Evolutionary conservation across 2,113 vertebrate genomes (phyloP).

Genomic region (Heteronetta atricapilla): DNA sequence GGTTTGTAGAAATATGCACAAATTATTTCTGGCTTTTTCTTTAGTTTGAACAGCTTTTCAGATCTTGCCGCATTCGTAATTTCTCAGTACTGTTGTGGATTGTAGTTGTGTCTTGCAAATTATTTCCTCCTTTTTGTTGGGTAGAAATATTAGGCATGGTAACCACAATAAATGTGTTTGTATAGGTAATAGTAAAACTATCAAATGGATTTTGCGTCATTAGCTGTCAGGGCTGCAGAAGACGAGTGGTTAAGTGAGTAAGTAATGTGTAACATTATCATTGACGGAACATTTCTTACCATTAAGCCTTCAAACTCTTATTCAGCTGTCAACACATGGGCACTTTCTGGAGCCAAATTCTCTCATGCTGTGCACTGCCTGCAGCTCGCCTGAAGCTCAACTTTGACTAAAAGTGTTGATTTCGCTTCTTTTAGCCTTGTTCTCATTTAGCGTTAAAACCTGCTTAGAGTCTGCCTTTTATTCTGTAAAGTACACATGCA

Average conservation of each 20-base stretch:
- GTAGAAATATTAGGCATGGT: neutral
- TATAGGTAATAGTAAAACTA: neutral
- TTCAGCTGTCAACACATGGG: slow-evolving; percentile 91
- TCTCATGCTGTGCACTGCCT: slow-evolving; percentile 88
- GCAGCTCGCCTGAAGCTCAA: slow-evolving; percentile 90
- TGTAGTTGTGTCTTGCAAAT: neutral
- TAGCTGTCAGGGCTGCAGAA: slow-evolving; percentile 78
- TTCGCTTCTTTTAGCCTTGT: slow-evolving; percentile 91
- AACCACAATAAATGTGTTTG: neutral
- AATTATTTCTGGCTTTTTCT: neutral
- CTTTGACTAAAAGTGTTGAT: slow-evolving; percentile 94
- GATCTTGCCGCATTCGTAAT: neutral
- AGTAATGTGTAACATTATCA: slow-evolving; percentile 75
- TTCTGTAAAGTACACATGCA: slow-evolving; percentile 76
- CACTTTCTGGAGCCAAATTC: slow-evolving; percentile 87
- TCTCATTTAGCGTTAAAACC: slow-evolving; percentile 87
- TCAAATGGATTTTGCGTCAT: neutral
- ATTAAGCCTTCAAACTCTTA: slow-evolving; percentile 87
- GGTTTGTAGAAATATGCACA: neutral
- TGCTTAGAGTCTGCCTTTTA: slow-evolving; percentile 80
- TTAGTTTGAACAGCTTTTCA: neutral
- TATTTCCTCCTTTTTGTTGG: neutral
- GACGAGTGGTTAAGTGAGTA: slow-evolving; percentile 77
- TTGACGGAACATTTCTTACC: slow-evolving; percentile 82
- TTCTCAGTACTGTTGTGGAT: neutral